Conservation (phyloP, 2,888 invertebrate species). For the Drosophila mayaguana region DNA sequence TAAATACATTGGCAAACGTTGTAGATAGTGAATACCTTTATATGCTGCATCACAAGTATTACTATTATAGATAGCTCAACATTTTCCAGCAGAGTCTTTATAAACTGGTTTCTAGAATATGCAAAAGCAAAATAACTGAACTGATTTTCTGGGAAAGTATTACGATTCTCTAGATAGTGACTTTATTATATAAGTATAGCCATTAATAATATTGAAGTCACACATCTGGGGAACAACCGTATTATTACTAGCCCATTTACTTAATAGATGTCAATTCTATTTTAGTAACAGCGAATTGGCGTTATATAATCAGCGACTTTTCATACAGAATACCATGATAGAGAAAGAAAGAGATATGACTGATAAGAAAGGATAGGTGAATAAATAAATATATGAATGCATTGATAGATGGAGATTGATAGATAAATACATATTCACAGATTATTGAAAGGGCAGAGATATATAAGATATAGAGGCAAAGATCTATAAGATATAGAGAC, state of each 20-base stretch:
- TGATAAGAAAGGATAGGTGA: neutral
- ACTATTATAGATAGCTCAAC: conserved; percentile 4
- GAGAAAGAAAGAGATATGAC: neutral
- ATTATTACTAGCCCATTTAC: neutral
- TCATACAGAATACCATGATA: neutral
- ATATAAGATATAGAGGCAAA: too few relatives aligned
- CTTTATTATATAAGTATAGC: neutral
- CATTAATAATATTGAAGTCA: neutral
- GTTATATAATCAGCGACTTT: neutral
- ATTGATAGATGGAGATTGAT: neutral
- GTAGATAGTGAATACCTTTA: conserved; percentile 6
- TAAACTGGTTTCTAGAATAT: conserved; percentile 6
- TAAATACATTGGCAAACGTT: neutral
- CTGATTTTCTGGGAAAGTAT: neutral
- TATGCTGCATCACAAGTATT: neutral
- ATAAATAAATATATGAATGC: too few relatives aligned
- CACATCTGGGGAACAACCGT: neutral
- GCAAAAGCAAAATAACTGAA: neutral
- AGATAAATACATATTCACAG: too few relatives aligned
- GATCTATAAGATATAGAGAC: too few relatives aligned
- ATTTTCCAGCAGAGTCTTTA: neutral
- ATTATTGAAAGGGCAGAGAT: too few relatives aligned
- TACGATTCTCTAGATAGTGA: neutral
- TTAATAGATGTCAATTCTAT: neutral
- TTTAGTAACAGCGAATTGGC: neutral